Percentiles rank a stretch among this genome's conserved stretches.
These are phyloP conservation scores for Leiothrix lutea DNA, from an alignment of 2,113 vertebrate genomes.

Conservation along the genomic window DNA sequence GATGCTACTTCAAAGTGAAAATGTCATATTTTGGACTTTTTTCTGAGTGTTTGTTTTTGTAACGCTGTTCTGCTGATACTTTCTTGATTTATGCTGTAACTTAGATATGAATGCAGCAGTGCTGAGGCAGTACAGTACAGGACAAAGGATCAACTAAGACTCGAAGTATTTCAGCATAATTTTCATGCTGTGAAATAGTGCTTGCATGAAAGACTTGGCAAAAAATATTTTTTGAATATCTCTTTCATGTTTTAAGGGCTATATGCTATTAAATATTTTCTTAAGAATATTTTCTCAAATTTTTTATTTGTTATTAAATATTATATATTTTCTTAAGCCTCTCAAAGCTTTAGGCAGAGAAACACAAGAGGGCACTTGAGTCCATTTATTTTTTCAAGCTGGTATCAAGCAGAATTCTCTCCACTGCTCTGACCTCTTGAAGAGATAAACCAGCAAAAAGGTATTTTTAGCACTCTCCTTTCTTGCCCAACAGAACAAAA, in stretches of 20 bases:
- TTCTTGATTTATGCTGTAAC: background rate
- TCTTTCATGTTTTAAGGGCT: background rate
- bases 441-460: background rate
- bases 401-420: background rate
- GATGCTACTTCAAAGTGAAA: background rate
- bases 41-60: background rate
- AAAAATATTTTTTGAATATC: background rate
- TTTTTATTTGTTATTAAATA: background rate
- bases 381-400: background rate
- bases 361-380: conserved; percentile 51
- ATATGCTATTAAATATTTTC: background rate
- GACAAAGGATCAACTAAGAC: background rate
- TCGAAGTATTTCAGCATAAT: background rate
- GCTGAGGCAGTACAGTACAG: background rate
- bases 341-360: background rate
- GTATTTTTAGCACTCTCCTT: background rate
- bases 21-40: background rate
- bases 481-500: background rate
- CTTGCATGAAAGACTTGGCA: background rate
- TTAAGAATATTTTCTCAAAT: background rate
- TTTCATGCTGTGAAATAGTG: background rate
- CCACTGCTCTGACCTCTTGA: background rate
- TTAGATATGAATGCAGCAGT: background rate
- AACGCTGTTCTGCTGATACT: background rate
- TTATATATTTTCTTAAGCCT: background rate